phyloP scores from a whole-genome alignment of 2,888 invertebrate genomes.

The Scaptomyza polygonia region DNA sequence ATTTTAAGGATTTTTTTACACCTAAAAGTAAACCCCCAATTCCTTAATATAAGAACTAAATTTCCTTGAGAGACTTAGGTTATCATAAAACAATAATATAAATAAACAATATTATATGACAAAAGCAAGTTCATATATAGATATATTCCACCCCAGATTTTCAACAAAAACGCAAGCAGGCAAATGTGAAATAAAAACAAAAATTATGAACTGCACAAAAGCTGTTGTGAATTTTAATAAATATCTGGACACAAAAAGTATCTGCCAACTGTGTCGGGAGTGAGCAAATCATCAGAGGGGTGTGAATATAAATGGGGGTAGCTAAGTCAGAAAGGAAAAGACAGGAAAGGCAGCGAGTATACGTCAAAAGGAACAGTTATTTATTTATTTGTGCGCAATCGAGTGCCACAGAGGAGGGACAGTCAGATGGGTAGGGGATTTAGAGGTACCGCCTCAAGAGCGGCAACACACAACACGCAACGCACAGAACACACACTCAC shows the following conservation, averaged over 20 bases:
- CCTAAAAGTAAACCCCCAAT: neutral
- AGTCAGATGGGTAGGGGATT: conserved; percentile 7
- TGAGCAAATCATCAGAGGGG: conserved; percentile 61
- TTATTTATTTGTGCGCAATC: conserved; percentile 80
- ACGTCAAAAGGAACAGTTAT: conserved; percentile 81
- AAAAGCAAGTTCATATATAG: neutral
- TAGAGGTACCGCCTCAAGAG: conserved; percentile 36
- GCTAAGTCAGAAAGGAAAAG: conserved; percentile 36
- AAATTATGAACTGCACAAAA: conserved; percentile 81
- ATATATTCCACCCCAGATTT: conserved; percentile 7
- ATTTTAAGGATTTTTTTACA: neutral
- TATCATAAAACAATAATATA: conserved; percentile 21
- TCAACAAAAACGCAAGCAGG: conserved; percentile 45
- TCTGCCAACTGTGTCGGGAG: conserved; percentile 62
- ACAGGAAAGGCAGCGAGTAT: conserved; percentile 51
- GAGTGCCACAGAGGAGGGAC: conserved; percentile 46
- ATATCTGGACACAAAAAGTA: conserved; percentile 58
- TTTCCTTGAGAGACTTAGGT: neutral
- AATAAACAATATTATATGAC: conserved; percentile 26
- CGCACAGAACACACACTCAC: neutral
- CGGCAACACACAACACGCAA: conserved; percentile 14
- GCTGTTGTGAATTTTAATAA: conserved; percentile 83
- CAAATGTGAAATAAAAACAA: conserved; percentile 75
- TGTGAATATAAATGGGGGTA: conserved; percentile 8
- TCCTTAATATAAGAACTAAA: neutral